Base-by-base conservation (phyloP, 1,140 invertebrate genomes). In the Druon quercuslanigerum region DNA sequence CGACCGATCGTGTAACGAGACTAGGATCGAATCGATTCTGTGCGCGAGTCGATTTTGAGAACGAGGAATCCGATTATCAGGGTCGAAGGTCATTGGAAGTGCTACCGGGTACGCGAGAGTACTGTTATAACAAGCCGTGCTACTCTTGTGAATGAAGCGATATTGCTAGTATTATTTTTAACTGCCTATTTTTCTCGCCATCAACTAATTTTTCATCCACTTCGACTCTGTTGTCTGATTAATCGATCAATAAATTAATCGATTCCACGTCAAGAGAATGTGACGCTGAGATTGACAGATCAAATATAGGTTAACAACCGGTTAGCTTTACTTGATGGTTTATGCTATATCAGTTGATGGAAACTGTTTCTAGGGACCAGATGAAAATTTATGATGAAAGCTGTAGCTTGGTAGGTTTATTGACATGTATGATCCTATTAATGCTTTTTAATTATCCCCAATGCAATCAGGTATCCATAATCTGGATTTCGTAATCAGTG, bases 51-150 rank as follows among this genome's bases (percentile, higher is more conserved):
- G 25, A 66, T 66, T 66, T 66, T 20, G 25, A 66, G 60, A 46
- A 5, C 8, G n/a, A 66, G 60, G 60, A 66, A 66, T 40, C 57
- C 57, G 57, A 66, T 19, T 33, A 66, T 66, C 60, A 66, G 60
- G 60, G 60, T 66, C 60, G 60, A 66, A 66, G 60, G 33, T 66
- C 57, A 33, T 14, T 66, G 12, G 20, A 57, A 66, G 20, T 33
- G 60, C 60, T 66, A 66, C 60, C 40, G 60, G 60, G 25, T 66
- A 66, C 60, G 60, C 60, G 25, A 66, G 60, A 66, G 60, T 66
- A 66, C 60, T 66, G 60, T 66, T 66, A 66, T 16, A 66, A 40
- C 14, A 16, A n/a, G 25, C 14, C 14, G 60, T 40, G 57, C 57
- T 20, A 13, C 11, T 14, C 57, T 60, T 33, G 57, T 66, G 60